Evolutionary conservation across 1,140 invertebrate species (phyloP).

Genomic region (Agrilus planipennis): DNA sequence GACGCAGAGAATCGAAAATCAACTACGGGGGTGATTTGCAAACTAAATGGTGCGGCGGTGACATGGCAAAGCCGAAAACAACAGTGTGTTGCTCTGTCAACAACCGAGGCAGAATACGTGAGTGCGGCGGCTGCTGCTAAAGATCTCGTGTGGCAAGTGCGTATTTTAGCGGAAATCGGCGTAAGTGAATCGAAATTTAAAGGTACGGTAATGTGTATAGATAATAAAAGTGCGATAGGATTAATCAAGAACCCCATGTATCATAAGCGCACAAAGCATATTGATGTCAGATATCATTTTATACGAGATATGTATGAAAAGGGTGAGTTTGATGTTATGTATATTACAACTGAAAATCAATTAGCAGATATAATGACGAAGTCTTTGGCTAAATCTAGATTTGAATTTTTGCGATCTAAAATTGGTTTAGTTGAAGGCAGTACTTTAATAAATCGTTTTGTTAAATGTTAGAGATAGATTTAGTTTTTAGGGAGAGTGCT

Average conservation of each 20-base stretch:
- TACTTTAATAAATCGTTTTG: too few species aligned
- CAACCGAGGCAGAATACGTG: constrained; percentile 33
- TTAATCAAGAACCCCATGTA: constrained; percentile 29
- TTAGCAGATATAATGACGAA: constrained; percentile 23
- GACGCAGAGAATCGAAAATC: constrained; percentile 20
- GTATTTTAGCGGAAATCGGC: constrained; percentile 15
- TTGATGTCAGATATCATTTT: constrained; percentile 14
- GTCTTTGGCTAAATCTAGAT: too few species aligned
- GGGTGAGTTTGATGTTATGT: constrained; percentile 8
- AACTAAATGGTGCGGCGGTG: constrained; percentile 19
- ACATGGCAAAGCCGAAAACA: constrained; percentile 31
- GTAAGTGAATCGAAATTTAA: constrained; percentile 1
- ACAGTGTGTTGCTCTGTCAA: constrained; percentile 20
- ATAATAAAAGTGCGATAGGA: constrained; percentile 20
- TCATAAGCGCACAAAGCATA: constrained; percentile 26
- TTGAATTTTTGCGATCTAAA: too few species aligned
- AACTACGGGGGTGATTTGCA: constrained; percentile 19
- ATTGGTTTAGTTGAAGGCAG: too few species aligned
- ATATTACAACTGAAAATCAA: constrained; percentile 15
- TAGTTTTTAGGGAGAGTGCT: too few species aligned
- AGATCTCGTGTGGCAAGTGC: constrained; percentile 30
- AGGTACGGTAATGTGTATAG: neutral
- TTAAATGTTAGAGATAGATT: too few species aligned
- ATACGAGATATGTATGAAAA: constrained; percentile 1
- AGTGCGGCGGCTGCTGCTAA: constrained; percentile 29